Base-by-base conservation (phyloP, 2,888 invertebrate genomes). In the Spilosoma lubricipeda region DNA sequence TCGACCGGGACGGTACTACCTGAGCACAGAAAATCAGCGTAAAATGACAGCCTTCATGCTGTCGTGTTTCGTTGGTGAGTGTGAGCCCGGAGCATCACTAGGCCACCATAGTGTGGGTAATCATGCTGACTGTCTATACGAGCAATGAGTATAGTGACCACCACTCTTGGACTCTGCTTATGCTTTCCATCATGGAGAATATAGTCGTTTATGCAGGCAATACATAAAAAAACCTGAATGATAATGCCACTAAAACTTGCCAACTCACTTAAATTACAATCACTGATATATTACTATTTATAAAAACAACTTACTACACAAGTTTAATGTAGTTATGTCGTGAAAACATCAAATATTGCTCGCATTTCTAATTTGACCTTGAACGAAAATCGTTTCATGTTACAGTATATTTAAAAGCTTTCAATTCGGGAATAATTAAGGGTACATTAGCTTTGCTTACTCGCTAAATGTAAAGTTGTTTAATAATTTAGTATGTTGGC, bases 351-450 rank as follows among this genome's bases (percentile, higher is more conserved):
- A 63, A 39, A 59, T 70, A 59, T 13, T 36, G n/a, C 18, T 59
- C 70, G 39, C n/a, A 59, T 56, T 39, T 23, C 33, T 39, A 59
- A 63, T 63, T 63, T 66, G 65, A n/a, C 71, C 71, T 65, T 66
- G 71, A 71, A 48, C 52, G n/a, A 63, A 39, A 67, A 63, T 15
- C 63, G 63, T 63, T 67, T 63, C 72, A 68, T 68, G 67, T 72
- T 59, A 33, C 42, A 48, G 23, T 33, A 36, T 39, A 69, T 69
- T 65, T 73, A 65, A 72, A 67, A 63, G 72, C 67, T 72, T 71
- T 71, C 45, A 30, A 64, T 30, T 42, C 67, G 30, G 56, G 63
- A 64, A 70, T 70, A 63, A 70, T 70, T 63, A 52, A 48, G 52
- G 36, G 23, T 23, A 67, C 69, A 27, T 64, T 39, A 48, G 52